Percentiles rank a stretch among this genome's conserved stretches.
These are phyloP conservation scores for Stegodyphus dumicola DNA, from an alignment of 1,140 invertebrate genomes.

Conservation along the genomic window DNA sequence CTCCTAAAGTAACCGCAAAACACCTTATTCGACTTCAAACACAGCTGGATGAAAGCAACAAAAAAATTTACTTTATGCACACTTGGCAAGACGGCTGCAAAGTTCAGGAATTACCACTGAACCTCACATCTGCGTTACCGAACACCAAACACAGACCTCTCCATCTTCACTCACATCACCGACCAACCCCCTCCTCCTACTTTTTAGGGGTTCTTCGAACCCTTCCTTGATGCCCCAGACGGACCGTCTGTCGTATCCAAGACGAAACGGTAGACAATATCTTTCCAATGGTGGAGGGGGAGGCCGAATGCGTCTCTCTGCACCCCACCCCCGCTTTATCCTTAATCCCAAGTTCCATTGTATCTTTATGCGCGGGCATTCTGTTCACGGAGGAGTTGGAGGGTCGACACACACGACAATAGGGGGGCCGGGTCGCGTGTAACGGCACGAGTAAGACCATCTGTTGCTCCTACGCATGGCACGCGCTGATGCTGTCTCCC, in stretches of 20 bases:
- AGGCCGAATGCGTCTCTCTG: too few relatives aligned
- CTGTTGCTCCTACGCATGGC: constrained; percentile 35
- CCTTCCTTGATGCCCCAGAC: background rate
- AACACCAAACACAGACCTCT: constrained; percentile 11
- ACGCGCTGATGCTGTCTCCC: constrained; percentile 6
- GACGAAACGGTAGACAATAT: background rate
- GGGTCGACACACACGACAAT: background rate
- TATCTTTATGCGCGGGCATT: constrained; percentile 24
- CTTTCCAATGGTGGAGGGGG: background rate
- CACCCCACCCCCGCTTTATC: constrained; percentile 15
- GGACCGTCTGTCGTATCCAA: background rate
- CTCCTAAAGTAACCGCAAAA: too few relatives aligned
- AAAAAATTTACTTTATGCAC: background rate
- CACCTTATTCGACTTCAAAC: background rate
- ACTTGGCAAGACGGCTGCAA: background rate
- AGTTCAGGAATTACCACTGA: constrained; percentile 5
- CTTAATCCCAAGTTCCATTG: constrained; percentile 14
- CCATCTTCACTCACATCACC: too few relatives aligned
- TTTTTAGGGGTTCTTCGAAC: constrained; percentile 32
- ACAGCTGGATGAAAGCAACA: constrained; percentile 8
- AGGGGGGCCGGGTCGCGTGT: constrained; percentile 15
- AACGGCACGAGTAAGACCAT: constrained; percentile 33
- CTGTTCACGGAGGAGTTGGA: background rate
- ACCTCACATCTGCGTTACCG: constrained; percentile 33
- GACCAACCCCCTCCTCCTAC: background rate